Base-by-base conservation (phyloP, 2,113 vertebrate genomes). In the Alectura lathami region DNA sequence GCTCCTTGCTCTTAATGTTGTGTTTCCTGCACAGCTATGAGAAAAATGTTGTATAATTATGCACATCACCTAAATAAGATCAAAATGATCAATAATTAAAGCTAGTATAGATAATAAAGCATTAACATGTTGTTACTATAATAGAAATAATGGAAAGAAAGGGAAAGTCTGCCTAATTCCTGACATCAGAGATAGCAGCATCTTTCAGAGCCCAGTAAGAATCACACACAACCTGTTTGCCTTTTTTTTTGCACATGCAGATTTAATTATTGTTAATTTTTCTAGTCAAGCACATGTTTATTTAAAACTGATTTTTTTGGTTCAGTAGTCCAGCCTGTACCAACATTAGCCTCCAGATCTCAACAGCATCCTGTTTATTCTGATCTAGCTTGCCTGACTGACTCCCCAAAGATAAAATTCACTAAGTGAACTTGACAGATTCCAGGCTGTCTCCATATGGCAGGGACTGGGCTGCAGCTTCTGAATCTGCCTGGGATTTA, bases 341-440 rank as follows among this genome's bases (percentile, higher is more conserved):
- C 91, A 86, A 91, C 94, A 83, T 97, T 97, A 95, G 96, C 98
- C 97, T 97, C 96, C 95, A 96, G 98, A 98, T 97, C 96, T 98
- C 97, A 94, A 68, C 69, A 91, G 96, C 97, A 93, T 97, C 97
- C 97, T 98, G 96, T 96, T 98, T 97, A 96, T 98, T 97, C 96
- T 96, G 95, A 96, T 98, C 56, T 70, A 95, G 95, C 96, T 97
- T 98, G 98, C 97, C 97, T 98, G 97, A 97, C 97, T 97, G 97
- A 93, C 86, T 98, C 98, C 98, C 97, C 95, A 88, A 98, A 98
- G 98, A 98, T 97, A 97, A 97, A 97, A 98, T 97, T 96, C 97
- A 93, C 97, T 98, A 98, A 98, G 97, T 98, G 98, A 98, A 98
- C 96, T 96, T 98, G 98, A 99, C 98, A 98, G 98, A 97, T 98